Conservation (phyloP, 2,797 vertebrate species). For the Poeciliopsis presidionis region DNA sequence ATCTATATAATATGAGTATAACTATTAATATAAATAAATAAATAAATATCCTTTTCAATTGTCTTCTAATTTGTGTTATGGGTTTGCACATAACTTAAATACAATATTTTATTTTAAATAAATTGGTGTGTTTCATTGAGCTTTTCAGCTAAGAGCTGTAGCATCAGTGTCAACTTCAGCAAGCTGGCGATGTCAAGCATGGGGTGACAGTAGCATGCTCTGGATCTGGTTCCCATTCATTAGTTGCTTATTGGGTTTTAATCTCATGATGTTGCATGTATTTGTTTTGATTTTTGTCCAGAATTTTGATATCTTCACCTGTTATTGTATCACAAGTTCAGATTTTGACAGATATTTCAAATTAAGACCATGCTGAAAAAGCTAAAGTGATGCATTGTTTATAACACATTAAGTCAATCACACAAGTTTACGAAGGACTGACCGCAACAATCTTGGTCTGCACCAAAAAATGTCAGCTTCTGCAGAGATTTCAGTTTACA, state of each 20-base stretch:
- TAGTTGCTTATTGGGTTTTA: background rate
- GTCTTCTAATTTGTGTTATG: too few species aligned
- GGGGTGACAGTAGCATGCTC: background rate
- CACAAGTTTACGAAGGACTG: background rate
- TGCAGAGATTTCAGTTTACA: background rate
- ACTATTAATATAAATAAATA: too few species aligned
- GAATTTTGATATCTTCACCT: background rate
- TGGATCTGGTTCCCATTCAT: background rate
- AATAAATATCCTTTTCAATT: too few species aligned
- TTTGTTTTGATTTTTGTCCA: background rate
- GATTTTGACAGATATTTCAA: background rate
- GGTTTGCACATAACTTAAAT: too few species aligned
- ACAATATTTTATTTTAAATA: too few species aligned
- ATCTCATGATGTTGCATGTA: background rate
- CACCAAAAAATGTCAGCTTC: background rate
- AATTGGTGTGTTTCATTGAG: background rate
- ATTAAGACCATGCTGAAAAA: background rate
- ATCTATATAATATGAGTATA: too few species aligned
- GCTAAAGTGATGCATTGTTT: too few species aligned
- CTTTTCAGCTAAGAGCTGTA: background rate
- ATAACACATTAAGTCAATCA: background rate
- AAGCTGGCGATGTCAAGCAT: background rate
- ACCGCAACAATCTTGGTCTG: background rate
- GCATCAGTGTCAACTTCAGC: too few species aligned
- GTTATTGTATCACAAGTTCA: background rate